phyloP scores from a whole-genome alignment of 1,140 invertebrate species.

The Diprion similis region DNA sequence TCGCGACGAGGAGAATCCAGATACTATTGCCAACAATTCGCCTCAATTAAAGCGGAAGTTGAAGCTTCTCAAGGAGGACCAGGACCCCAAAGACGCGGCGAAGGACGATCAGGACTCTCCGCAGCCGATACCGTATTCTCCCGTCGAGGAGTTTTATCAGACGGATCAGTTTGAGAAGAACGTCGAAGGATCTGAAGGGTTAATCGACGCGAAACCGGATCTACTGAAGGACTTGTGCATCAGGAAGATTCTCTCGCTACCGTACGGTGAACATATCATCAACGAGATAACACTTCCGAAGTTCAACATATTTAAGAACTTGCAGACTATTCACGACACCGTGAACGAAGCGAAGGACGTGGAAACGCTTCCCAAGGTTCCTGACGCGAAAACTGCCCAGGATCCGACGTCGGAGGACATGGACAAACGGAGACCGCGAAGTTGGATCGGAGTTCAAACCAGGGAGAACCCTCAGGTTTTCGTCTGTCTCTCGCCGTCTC shows the following conservation, averaged over 20 bases:
- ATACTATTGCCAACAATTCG: conserved; percentile 29
- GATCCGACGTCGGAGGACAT: conserved; percentile 45
- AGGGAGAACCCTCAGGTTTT: conserved; percentile 66
- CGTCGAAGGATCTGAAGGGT: conserved; percentile 18
- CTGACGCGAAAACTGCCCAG: conserved; percentile 26
- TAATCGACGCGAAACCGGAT: conserved; percentile 32
- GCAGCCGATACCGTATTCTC: conserved; percentile 37
- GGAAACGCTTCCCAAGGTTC: conserved; percentile 10
- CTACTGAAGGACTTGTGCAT: conserved; percentile 67
- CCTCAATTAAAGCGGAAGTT: conserved; percentile 34
- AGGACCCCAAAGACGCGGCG: conserved; percentile 20
- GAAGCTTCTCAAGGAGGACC: conserved; percentile 22
- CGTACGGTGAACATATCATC: conserved; percentile 70
- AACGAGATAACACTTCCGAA: conserved; percentile 69
- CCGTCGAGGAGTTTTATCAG: conserved; percentile 43
- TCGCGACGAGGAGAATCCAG: conserved; percentile 42
- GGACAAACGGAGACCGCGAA: conserved; percentile 51
- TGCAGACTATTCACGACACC: conserved; percentile 42
- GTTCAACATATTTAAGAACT: conserved; percentile 65
- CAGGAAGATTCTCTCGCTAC: conserved; percentile 68
- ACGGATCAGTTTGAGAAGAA: conserved; percentile 14
- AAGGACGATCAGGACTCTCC: conserved; percentile 26
- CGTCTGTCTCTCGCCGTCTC: conserved; percentile 75
- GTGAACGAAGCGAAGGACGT: conserved; percentile 20
- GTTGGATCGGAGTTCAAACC: conserved; percentile 68